phyloP scores from a whole-genome alignment of 2,888 invertebrate genomes.

The Sinelater perroti region DNA sequence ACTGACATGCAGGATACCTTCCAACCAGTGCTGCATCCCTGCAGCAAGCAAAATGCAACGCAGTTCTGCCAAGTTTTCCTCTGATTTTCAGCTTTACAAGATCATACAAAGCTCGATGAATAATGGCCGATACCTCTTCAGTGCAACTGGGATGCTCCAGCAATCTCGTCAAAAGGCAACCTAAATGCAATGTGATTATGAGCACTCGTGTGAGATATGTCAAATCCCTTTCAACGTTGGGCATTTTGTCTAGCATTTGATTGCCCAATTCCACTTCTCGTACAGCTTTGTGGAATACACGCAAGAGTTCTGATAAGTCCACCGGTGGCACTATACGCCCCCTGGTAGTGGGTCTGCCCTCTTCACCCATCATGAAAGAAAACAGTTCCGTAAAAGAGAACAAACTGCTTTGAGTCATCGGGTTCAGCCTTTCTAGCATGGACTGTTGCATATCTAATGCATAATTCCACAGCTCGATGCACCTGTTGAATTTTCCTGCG shows the following conservation, averaged over 20 bases:
- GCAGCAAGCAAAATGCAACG: constrained; percentile 85
- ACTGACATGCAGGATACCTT: constrained; percentile 74
- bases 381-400: constrained; percentile 95
- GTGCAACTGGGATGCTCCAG: constrained; percentile 59
- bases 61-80: constrained; percentile 72
- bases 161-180: constrained; percentile 76
- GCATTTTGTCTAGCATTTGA: constrained; percentile 67
- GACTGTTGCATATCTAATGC: constrained; percentile 96
- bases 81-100: constrained; percentile 75
- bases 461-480: constrained; percentile 96
- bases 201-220: constrained; percentile 84
- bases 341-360: constrained; percentile 68
- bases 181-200: constrained; percentile 85
- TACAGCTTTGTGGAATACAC: constrained; percentile 85
- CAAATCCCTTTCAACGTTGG: constrained; percentile 75
- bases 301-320: constrained; percentile 81
- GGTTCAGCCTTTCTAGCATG: constrained; percentile 90
- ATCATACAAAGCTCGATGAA: constrained; percentile 78
- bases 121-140: constrained; percentile 62
- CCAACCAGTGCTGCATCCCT: constrained; percentile 76
- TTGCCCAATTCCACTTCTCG: constrained; percentile 75
- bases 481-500: constrained; percentile 87
- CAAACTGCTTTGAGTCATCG: constrained; percentile 93
- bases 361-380: constrained; percentile 92
- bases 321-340: constrained; percentile 81